Conservation (phyloP, 2,113 vertebrate species). For the Neolamprologus toae region DNA sequence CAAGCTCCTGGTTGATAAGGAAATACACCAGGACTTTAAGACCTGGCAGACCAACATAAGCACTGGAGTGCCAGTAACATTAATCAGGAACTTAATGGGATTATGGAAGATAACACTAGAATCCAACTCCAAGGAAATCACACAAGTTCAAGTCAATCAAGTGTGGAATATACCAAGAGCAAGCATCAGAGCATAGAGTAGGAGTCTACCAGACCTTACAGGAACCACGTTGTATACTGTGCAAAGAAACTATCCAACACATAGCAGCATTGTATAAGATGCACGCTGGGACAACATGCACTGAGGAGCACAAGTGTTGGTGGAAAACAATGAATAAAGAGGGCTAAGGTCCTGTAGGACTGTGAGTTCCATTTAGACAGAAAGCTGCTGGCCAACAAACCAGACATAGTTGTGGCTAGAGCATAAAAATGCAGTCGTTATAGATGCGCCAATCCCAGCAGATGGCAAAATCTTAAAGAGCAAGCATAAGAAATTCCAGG, state of each 20-base stretch:
- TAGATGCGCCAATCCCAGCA: background rate
- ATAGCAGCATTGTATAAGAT: background rate
- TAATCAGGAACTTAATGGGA: background rate
- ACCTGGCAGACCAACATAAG: background rate
- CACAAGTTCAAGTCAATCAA: background rate
- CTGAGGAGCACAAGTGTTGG: rapidly evolving
- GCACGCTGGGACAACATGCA: background rate
- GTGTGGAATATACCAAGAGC: background rate
- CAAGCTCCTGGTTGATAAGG: background rate
- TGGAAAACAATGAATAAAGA: background rate
- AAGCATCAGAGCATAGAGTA: background rate
- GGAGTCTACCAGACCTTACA: background rate
- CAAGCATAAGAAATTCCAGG: background rate
- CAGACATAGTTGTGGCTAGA: background rate
- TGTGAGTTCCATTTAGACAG: background rate
- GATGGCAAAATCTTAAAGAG: background rate
- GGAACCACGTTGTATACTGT: background rate
- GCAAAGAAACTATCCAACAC: background rate
- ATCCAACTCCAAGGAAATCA: background rate
- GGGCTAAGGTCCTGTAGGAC: background rate
- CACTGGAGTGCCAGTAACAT: background rate
- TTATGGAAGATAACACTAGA: background rate
- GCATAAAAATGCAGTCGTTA: background rate
- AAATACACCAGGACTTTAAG: background rate
- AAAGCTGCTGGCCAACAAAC: background rate